Base-by-base conservation (phyloP, 1,140 invertebrate species). In the Parapsyche elsis region DNA sequence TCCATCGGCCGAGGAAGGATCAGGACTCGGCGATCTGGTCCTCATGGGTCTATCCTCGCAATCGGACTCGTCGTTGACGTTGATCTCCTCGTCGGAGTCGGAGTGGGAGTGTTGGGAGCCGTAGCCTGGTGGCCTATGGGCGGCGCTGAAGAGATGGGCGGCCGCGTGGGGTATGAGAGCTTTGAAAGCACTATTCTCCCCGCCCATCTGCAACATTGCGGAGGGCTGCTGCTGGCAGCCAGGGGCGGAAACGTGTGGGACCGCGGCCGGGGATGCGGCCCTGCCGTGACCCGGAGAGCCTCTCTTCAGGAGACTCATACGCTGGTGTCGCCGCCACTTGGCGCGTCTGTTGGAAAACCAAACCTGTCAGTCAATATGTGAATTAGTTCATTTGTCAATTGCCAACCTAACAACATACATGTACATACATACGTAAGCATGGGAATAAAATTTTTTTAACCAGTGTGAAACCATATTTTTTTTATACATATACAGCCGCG, bases 331-430 rank as follows among this genome's bases (percentile, higher is more conserved):
- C 88, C 96, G 93, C 96, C 96, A 97, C 92, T 98, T 98, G 89
- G 96, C 96, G 91, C 96, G 94, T 95, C 96, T 96, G 94, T 98
- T 97, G 92, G 96, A 97, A 95, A 98, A 97, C 96, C 96, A 98
- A 93, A 98, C 96, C 96, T 97, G 88, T 89, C 88, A 89, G 88
- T 89, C 88, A 83, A 83, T 83, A 81, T 79, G 78, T 59, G 82
- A 79, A 83, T 83, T 83, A 83, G 82, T 83, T 83, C 79, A 80
- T 77, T 83, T 83, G 82, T 77, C 79, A 83, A 75, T 67, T 30
- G 24, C 24, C 24, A 26, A 23, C 23, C 24, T 46, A 16, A 26
- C n/a, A n/a, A n/a, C n/a, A n/a, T n/a, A n/a, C n/a, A n/a, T n/a
- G n/a, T n/a, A n/a, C n/a, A n/a, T n/a, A n/a, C 24, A 67, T 26